Conservation (phyloP, 2,888 invertebrate species). For the Bimastos eiseni region DNA sequence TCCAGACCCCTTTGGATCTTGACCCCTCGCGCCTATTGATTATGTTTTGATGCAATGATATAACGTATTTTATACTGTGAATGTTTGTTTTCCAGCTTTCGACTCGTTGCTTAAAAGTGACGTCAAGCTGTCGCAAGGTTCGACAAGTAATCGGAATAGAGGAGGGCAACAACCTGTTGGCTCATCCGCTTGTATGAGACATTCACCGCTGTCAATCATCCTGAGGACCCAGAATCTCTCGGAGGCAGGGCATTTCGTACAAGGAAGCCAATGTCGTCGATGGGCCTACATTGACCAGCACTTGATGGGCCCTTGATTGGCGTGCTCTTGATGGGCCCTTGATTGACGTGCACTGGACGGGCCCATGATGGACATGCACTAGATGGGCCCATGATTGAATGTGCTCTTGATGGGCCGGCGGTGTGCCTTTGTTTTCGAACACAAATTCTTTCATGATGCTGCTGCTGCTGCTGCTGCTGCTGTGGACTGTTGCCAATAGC, state of each 20-base stretch:
- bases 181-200: conserved; percentile 6
- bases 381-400: too few relatives aligned
- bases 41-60: too few relatives aligned
- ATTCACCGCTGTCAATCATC: background rate
- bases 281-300: conserved; percentile 13
- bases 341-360: too few relatives aligned
- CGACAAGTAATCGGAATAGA: conserved; percentile 17
- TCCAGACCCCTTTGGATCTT: too few relatives aligned
- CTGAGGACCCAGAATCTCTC: background rate
- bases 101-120: background rate
- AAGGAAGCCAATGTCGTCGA: conserved; percentile 3
- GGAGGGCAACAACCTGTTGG: conserved; percentile 21
- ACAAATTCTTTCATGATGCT: background rate
- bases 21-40: too few relatives aligned
- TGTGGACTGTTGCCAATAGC: background rate
- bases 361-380: too few relatives aligned
- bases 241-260: conserved; percentile 13
- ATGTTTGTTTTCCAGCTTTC: background rate
- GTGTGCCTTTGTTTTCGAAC: conserved; percentile 1
- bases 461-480: too few relatives aligned
- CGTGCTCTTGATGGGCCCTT: too few relatives aligned
- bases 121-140: conserved; percentile 1
- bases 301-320: too few relatives aligned
- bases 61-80: background rate
- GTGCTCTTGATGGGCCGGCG: background rate